Base-by-base conservation (phyloP, 30 jellyfish, hydroid and myxozoan species). In the Aurelia aurita complex sp. Pacific region DNA sequence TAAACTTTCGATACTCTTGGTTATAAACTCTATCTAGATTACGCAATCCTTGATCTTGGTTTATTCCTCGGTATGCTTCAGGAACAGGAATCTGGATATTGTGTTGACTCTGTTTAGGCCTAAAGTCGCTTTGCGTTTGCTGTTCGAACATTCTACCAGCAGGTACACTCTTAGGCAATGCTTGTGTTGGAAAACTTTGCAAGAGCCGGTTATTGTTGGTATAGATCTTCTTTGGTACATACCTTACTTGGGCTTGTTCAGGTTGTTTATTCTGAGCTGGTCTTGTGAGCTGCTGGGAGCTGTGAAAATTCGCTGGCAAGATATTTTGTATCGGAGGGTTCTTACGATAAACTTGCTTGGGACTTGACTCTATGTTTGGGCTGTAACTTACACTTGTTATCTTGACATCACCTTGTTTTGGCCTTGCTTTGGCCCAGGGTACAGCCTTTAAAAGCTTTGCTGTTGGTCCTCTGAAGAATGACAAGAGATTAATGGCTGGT, bases 401-500 rank as follows among this genome's bases (percentile, higher is more conserved):
- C 35, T 53, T 73, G 42, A 84, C 81, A 46, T 74, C 85, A 18
- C 36, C 68, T 34, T 63, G 67, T 17, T 35, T n/a, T 1, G 87
- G 66, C 74, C 35, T 43, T 5, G 52, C 80, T 3, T 40, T 32
- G 40, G 66, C 81, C 52, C 51, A 36, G 9, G 93, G 82, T 13
- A 12, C 66, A 7, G 72, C 35, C 43, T 82, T 70, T 60, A 82
- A 13, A 10, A 40, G 64, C 67, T 62, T 84, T 7, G 93, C 93
- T 3, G 93, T 64, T 12, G 93, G 93, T 35, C 93, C 93, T 63
- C 93, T 73, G 67, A 84, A 84, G 36, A 84, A 84, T 10, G 93
- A 67, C 73, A 84, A 55, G n/a, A 84, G 53, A 43, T 84, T 84
- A 29, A 84, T 84, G 0, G 81, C 42, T 14, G 93, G 71, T 64